A percentile compares a stretch with the other conserved stretches of the same genome.
phyloP scores from a whole-genome alignment of 2,113 vertebrate genomes.

The Rhea pennata region DNA sequence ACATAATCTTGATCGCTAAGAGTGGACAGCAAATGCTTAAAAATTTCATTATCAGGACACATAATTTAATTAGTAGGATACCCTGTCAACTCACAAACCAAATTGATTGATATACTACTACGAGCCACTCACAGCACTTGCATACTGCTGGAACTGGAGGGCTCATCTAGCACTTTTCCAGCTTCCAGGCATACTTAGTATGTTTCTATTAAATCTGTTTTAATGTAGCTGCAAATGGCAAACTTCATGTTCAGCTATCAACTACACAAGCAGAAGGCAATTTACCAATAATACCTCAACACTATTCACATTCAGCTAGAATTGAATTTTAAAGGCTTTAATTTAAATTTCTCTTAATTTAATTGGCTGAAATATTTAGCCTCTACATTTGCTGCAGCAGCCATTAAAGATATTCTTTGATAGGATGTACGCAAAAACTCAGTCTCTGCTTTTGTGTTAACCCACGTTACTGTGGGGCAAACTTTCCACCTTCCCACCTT shows the following conservation, averaged over 20 bases:
- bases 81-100: background rate
- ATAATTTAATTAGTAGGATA: background rate
- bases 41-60: background rate
- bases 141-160: background rate
- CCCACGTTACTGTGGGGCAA: background rate
- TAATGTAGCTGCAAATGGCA: background rate
- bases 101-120: background rate
- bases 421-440: background rate
- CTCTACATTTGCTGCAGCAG: background rate
- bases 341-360: slow-evolving; percentile 21
- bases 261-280: slow-evolving; percentile 3
- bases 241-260: background rate
- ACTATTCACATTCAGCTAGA: background rate
- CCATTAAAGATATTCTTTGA: slow-evolving; percentile 11
- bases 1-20: background rate
- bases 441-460: background rate
- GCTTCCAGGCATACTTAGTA: background rate
- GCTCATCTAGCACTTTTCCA: background rate
- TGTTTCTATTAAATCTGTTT: background rate
- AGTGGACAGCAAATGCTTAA: background rate
- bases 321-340: background rate
- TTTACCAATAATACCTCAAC: background rate
- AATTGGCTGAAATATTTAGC: slow-evolving; percentile 22
- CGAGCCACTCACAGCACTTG: background rate
- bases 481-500: background rate